Base-by-base conservation (phyloP, 2,797 vertebrate genomes). In the Craterocephalus amniculus region DNA sequence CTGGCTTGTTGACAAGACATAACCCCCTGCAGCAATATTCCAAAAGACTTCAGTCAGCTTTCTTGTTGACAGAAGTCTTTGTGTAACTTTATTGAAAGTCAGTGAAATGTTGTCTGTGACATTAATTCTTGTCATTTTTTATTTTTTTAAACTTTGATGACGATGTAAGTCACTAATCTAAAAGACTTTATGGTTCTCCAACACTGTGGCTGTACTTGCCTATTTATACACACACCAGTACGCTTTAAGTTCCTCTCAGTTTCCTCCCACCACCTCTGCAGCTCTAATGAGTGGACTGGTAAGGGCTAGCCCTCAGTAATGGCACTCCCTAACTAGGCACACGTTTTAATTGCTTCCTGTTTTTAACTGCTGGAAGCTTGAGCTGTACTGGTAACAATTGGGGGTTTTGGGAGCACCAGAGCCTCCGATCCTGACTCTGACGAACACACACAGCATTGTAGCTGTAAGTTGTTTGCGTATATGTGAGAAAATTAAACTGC, bases 291-390 rank as follows among this genome's bases (percentile, higher is more conserved):
- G 93, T 92, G 87, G 82, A 87, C 89, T 89, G 83, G 88, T 85
- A 78, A 85, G 79, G 90, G 85, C 88, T 85, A 85, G 91, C 85
- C 73, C 86, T 91, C 81, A 84, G 89, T 94, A 93, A 94, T 89
- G 91, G 93, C 88, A 90, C 89, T 89, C 87, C 78, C 90, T 92
- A 92, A 93, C 89, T 89, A 87, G 87, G 88, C 89, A 83, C 90
- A 85, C 74, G 87, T 87, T 94, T 94, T 95, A 94, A 95, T 93
- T 92, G 92, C 90, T 95, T 95, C 95, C 95, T 95, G 95, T 88
- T 90, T 90, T 93, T 95, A 93, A 93, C 88, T 87, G 91, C 93
- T 89, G 60, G 80, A 75, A 82, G 85, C 88, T 84, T 88, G 86
- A 88, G 67, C 84, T 82, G 66, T 70, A 70, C 76, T 72, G 72